These are phyloP conservation scores for Phalacrocorax carbo DNA, from an alignment of 2,113 vertebrate species.

Conservation along the genomic window DNA sequence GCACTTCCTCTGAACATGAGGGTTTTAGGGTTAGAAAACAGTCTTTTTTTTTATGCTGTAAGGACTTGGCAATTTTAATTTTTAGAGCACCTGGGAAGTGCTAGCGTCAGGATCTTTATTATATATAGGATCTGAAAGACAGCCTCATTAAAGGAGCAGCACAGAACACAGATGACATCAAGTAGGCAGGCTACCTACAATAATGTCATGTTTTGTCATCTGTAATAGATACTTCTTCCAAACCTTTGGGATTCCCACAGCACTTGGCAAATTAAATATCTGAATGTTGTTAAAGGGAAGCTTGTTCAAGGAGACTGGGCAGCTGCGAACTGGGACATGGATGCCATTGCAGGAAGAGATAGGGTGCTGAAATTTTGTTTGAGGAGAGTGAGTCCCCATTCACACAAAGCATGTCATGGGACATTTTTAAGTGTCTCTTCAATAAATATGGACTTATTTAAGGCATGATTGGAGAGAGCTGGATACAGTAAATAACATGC, in stretches of 20 bases:
- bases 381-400: background rate
- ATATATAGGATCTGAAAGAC: conserved; percentile 19
- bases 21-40: conserved; percentile 5
- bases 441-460: background rate
- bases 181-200: conserved; percentile 57
- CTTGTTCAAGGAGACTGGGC: conserved; percentile 1
- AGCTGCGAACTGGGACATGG: background rate
- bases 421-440: background rate
- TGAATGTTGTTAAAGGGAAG: background rate
- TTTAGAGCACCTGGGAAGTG: conserved; percentile 49
- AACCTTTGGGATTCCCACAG: conserved; percentile 50
- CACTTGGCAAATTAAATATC: conserved; percentile 48
- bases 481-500: background rate
- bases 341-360: background rate
- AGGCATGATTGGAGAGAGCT: background rate
- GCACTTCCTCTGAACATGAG: conserved; percentile 12
- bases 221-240: conserved; percentile 49
- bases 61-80: conserved; percentile 47
- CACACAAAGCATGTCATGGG: background rate
- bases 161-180: conserved; percentile 24
- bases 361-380: background rate
- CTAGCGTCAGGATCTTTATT: conserved; percentile 26
- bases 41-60: background rate
- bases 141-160: conserved; percentile 48
- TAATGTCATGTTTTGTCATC: conserved; percentile 59